These are phyloP conservation scores for Limnephilus marmoratus DNA, from an alignment of 2,888 invertebrate species.

Conservation along the genomic window DNA sequence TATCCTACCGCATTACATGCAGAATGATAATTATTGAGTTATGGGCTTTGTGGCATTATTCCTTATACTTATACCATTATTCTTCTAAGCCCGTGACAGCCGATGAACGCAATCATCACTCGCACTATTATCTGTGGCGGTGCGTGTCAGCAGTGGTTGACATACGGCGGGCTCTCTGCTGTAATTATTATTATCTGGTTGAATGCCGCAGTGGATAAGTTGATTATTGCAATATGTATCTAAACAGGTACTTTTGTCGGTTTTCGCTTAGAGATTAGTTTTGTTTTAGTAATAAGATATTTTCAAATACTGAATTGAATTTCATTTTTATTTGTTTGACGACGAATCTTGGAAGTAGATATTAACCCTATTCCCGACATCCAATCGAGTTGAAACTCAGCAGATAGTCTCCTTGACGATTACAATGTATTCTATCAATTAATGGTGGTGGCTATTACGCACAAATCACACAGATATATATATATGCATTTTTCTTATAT, in stretches of 20 bases:
- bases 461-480: no score
- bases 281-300: not conserved
- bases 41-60: not conserved
- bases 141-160: not conserved
- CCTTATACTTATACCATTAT: not conserved
- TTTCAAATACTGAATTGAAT: no score
- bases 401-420: no score
- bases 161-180: not conserved
- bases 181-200: not conserved
- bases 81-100: not conserved
- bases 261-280: not conserved
- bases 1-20: not conserved
- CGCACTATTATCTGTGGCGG: not conserved
- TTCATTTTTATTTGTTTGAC: no score
- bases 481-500: no score
- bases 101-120: not conserved
- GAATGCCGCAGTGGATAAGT: not conserved
- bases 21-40: not conserved
- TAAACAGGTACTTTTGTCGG: not conserved
- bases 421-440: no score
- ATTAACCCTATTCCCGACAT: no score
- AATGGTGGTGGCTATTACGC: no score
- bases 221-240: not conserved
- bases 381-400: no score
- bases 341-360: no score